These are phyloP conservation scores for Tor tambroides DNA, from an alignment of 2,113 vertebrate species.

Conservation along the genomic window DNA sequence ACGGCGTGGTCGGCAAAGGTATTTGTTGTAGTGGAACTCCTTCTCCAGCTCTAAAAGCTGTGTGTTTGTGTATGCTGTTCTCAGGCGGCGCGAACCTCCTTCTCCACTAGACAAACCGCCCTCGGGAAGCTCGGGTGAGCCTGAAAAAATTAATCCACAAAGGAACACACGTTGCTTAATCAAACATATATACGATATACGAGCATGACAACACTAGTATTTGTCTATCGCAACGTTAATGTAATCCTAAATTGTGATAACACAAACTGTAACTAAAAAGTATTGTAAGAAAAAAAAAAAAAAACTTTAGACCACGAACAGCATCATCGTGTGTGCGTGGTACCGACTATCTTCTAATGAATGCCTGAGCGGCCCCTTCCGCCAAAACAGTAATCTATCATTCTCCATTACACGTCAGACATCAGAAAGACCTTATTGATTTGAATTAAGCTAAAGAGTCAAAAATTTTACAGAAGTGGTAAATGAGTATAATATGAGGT, in stretches of 20 bases:
- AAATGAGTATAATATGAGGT: neutral
- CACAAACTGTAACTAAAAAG: neutral
- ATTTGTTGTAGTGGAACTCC: conserved; percentile 94
- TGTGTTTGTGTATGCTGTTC: conserved; percentile 94
- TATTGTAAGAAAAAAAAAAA: neutral
- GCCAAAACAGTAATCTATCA: conserved; percentile 91
- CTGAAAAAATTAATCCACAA: conserved; percentile 68
- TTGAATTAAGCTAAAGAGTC: neutral
- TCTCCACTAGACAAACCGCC: conserved; percentile 53
- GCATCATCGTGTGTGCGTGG: neutral
- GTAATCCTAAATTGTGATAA: neutral
- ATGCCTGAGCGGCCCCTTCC: conserved; percentile 86
- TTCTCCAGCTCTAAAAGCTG: conserved; percentile 97
- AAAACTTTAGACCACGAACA: neutral
- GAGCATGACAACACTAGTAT: neutral
- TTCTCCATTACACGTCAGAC: conserved; percentile 95
- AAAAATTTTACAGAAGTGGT: conserved; percentile 48
- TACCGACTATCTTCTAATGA: conserved; percentile 75
- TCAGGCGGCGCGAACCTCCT: conserved; percentile 85
- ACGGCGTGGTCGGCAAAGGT: conserved; percentile 90
- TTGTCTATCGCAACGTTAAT: neutral
- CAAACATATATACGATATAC: neutral
- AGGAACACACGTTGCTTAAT: neutral
- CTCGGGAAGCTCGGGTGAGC: conserved; percentile 84
- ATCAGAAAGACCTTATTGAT: conserved; percentile 61